phyloP scores from a whole-genome alignment of 2,888 invertebrate genomes.

The Campopleginae sp. region DNA sequence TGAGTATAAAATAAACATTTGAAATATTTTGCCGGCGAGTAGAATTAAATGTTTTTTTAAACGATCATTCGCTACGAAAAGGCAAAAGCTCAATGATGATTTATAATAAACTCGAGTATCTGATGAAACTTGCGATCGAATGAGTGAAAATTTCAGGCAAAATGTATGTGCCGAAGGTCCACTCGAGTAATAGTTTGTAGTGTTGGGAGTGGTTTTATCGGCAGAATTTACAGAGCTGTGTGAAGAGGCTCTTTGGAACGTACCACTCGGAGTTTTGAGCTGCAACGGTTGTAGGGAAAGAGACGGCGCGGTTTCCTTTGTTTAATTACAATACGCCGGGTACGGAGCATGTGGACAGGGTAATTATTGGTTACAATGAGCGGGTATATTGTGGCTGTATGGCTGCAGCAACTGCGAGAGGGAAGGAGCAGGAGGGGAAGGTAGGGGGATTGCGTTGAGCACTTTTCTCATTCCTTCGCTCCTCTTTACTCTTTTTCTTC shows the following conservation, averaged over 20 bases:
- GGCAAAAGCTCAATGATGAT: not conserved
- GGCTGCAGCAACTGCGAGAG: conserved; percentile 56
- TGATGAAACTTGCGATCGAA: not conserved
- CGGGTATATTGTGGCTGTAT: conserved; percentile 63
- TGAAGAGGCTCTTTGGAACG: conserved; percentile 59
- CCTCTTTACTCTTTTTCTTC: conserved; percentile 44
- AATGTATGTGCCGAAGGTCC: conserved; percentile 14
- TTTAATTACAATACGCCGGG: conserved; percentile 80
- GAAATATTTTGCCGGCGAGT: not conserved
- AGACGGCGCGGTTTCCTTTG: conserved; percentile 74
- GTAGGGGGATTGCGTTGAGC: conserved; percentile 48
- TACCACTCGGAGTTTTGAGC: conserved; percentile 36
- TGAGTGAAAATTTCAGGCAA: not conserved
- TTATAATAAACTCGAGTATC: not conserved
- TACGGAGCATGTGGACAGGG: conserved; percentile 76
- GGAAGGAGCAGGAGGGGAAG: conserved; percentile 12
- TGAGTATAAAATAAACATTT: not conserved
- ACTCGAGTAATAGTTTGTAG: conserved; percentile 18
- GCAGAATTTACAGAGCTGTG: conserved; percentile 48
- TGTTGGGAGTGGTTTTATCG: conserved; percentile 43
- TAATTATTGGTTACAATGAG: conserved; percentile 81
- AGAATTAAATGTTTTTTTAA: not conserved
- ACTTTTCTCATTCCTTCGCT: conserved; percentile 61
- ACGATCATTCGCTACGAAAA: not conserved
- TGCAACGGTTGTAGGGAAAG: conserved; percentile 60